These are phyloP conservation scores for Dryobates pubescens DNA, from an alignment of 2,797 vertebrate species.

Conservation along the genomic window DNA sequence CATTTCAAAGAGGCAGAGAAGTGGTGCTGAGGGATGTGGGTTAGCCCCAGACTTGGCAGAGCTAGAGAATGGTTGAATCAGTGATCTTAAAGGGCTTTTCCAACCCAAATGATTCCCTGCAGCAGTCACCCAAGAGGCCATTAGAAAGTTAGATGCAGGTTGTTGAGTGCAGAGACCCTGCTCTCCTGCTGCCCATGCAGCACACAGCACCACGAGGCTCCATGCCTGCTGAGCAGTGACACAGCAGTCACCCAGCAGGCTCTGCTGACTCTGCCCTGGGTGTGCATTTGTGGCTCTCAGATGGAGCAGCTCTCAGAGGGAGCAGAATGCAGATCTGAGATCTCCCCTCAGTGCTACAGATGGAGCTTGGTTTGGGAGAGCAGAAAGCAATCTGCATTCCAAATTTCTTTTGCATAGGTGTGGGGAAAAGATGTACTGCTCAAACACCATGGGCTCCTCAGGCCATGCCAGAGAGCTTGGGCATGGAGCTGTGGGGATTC, in stretches of 20 bases:
- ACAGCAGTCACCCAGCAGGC: background rate
- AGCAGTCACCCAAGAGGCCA: background rate
- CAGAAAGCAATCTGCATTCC: slow-evolving; percentile 34
- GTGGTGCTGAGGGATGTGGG: no score
- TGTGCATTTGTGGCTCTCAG: background rate
- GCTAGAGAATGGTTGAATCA: no score
- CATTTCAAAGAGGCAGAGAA: no score
- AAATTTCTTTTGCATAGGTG: slow-evolving; percentile 19
- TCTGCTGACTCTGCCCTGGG: background rate
- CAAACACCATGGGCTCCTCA: background rate
- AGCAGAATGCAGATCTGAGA: background rate
- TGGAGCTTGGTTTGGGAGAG: slow-evolving; percentile 41
- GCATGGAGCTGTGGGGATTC: background rate
- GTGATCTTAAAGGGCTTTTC: no score
- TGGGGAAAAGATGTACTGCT: slow-evolving; percentile 28
- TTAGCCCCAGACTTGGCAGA: no score
- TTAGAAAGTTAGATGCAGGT: background rate
- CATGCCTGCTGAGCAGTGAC: background rate
- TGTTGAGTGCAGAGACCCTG: background rate
- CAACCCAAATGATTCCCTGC: no score
- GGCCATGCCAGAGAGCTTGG: background rate
- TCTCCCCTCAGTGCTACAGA: slow-evolving; percentile 18
- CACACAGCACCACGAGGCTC: background rate
- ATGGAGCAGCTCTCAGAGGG: background rate
- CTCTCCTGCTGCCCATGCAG: background rate